Evolutionary conservation across 2,797 vertebrate species (phyloP).

Genomic region (Esox masquinongy): DNA sequence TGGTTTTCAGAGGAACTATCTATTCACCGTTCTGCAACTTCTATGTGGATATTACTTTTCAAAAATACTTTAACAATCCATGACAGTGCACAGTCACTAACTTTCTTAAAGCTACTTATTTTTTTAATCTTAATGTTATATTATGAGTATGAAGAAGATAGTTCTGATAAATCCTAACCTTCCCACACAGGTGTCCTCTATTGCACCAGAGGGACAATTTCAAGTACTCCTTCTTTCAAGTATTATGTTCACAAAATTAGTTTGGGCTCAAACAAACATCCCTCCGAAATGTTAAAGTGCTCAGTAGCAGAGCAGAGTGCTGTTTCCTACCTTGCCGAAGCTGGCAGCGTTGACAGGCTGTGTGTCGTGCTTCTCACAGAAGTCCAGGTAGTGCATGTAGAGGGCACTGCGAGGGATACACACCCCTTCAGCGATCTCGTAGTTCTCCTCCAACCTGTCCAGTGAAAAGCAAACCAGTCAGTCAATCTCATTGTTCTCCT

Average conservation of each 20-base stretch:
- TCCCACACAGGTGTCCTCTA: background rate
- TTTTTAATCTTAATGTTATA: background rate
- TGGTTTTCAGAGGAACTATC: conserved; percentile 30
- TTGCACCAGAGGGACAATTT: background rate
- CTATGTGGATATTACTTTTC: background rate
- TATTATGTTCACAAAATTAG: background rate
- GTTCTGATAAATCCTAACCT: background rate
- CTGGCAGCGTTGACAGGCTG: conserved; percentile 98
- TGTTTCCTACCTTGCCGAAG: conserved; percentile 92
- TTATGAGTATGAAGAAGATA: background rate
- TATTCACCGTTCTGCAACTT: background rate
- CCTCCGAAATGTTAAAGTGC: background rate
- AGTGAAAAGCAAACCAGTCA: background rate
- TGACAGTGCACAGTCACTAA: background rate
- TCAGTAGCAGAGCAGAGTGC: background rate
- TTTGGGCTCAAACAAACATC: background rate
- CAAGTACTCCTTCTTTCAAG: background rate
- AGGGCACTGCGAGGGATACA: conserved; percentile 97
- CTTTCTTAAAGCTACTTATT: background rate
- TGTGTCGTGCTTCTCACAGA: conserved; percentile 97
- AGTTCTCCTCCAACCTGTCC: conserved; percentile 96
- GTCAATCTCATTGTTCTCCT: conserved; percentile 97
- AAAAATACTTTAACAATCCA: background rate
- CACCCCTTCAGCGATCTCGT: conserved; percentile 97
- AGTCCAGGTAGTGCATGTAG: conserved; percentile 99